A percentile compares a stretch with the other conserved stretches of the same genome.
Conservation (phyloP, 2,888 invertebrate species). For the Cenopis cana region DNA sequence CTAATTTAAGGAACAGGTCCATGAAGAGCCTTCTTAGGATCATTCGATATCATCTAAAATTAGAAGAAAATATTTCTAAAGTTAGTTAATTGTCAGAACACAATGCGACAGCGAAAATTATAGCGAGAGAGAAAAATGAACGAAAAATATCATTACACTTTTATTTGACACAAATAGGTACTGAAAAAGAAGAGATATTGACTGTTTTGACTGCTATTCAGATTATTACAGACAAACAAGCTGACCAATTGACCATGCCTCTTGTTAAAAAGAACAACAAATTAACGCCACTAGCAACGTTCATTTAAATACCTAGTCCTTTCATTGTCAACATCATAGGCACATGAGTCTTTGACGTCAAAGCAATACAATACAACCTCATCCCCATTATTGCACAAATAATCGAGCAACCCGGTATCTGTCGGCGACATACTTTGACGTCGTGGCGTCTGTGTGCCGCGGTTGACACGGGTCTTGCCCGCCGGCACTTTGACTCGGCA, state of each 20-base stretch:
- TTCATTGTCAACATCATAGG: conserved; percentile 13
- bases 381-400: conserved; percentile 43
- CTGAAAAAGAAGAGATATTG: too few species aligned
- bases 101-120: too few species aligned
- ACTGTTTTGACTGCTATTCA: too few species aligned
- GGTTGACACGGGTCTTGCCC: conserved; percentile 51
- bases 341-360: conserved; percentile 35
- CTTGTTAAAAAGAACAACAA: neutral
- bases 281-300: neutral
- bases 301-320: neutral
- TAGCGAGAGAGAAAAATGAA: too few species aligned
- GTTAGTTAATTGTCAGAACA: neutral
- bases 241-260: too few species aligned
- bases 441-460: conserved; percentile 55
- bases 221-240: too few species aligned
- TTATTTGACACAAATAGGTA: too few species aligned
- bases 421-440: conserved; percentile 47
- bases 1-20: neutral
- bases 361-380: conserved; percentile 22
- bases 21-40: neutral
- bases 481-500: conserved; percentile 55
- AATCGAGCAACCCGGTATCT: conserved; percentile 52
- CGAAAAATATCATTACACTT: too few species aligned
- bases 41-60: neutral
- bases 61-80: neutral